Percentiles rank a stretch among this genome's conserved stretches.
Evolutionary conservation across 2,888 invertebrate species (phyloP).

Genomic region (Esperia sulphurella): DNA sequence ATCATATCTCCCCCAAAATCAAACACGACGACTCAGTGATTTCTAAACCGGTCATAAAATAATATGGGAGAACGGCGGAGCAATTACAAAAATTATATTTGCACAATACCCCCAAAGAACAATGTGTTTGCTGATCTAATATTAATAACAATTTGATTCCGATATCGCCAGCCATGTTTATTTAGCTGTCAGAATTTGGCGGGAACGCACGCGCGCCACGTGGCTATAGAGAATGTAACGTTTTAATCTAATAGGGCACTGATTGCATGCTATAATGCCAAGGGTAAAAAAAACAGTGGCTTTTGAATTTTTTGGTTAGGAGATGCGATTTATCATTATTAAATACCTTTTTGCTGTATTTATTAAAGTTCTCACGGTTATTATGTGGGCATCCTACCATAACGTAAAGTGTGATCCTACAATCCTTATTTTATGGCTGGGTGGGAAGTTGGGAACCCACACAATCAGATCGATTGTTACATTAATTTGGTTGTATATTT

Average conservation of each 20-base stretch:
- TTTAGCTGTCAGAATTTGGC: slow-evolving; percentile 65
- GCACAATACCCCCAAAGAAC: slow-evolving; percentile 48
- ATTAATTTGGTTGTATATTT: too few relatives aligned
- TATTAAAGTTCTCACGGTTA: background rate
- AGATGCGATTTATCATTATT: slow-evolving; percentile 36
- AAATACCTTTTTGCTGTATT: slow-evolving; percentile 12
- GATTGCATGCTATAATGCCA: slow-evolving; percentile 35
- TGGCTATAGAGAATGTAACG: slow-evolving; percentile 44
- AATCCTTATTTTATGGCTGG: too few relatives aligned
- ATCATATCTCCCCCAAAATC: slow-evolving; percentile 40
- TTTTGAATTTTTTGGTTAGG: slow-evolving; percentile 26
- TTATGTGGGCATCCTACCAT: too few relatives aligned
- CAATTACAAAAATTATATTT: slow-evolving; percentile 74
- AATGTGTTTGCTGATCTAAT: slow-evolving; percentile 63
- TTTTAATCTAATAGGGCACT: slow-evolving; percentile 60
- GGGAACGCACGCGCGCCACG: slow-evolving; percentile 55
- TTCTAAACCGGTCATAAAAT: slow-evolving; percentile 39
- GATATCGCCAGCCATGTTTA: slow-evolving; percentile 68
- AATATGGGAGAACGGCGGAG: slow-evolving; percentile 44
- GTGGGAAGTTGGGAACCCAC: too few relatives aligned
- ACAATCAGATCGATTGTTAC: too few relatives aligned
- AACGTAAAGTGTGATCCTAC: too few relatives aligned
- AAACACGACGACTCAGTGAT: slow-evolving; percentile 30
- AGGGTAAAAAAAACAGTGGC: slow-evolving; percentile 30
- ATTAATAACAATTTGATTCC: slow-evolving; percentile 71